Percentiles rank a stretch among this genome's conserved stretches.
phyloP scores from a whole-genome alignment of 2,113 vertebrate genomes.

The Spea bombifrons region DNA sequence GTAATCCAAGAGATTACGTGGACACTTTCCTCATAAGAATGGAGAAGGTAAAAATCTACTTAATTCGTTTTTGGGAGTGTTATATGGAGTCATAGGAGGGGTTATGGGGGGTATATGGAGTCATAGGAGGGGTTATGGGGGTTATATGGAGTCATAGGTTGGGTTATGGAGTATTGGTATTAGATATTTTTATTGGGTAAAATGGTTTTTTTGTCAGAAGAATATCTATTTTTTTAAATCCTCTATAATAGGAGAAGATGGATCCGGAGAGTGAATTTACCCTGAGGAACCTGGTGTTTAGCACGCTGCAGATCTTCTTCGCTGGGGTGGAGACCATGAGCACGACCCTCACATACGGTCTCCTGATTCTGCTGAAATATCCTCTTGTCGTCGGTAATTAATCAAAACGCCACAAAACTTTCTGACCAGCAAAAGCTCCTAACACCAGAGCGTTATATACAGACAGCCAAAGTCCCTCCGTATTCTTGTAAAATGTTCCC shows the following conservation, averaged over 20 bases:
- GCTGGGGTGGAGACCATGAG: constrained; percentile 54
- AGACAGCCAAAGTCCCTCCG: too few species aligned
- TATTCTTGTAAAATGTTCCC: too few species aligned
- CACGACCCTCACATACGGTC: constrained; percentile 51
- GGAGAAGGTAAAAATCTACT: constrained; percentile 47
- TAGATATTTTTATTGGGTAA: too few species aligned
- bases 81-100: too few species aligned
- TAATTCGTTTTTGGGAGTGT: too few species aligned
- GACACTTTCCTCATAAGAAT: constrained; percentile 29
- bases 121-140: too few species aligned
- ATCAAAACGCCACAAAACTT: too few species aligned
- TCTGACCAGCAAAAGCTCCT: too few species aligned
- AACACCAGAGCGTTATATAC: too few species aligned
- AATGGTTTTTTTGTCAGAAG: not conserved
- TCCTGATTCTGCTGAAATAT: constrained; percentile 53
- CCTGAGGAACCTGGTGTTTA: constrained; percentile 55
- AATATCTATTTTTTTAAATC: not conserved
- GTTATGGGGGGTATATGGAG: too few species aligned
- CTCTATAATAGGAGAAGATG: constrained; percentile 50
- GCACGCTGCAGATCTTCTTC: constrained; percentile 57
- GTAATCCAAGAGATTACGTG: constrained; percentile 51
- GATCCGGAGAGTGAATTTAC: constrained; percentile 53
- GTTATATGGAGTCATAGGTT: too few species aligned
- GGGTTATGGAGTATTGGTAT: too few species aligned
- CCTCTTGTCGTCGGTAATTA: constrained; percentile 51